These are phyloP conservation scores for Rhyacophila evoluta DNA, from an alignment of 2,888 invertebrate genomes.

Conservation along the genomic window DNA sequence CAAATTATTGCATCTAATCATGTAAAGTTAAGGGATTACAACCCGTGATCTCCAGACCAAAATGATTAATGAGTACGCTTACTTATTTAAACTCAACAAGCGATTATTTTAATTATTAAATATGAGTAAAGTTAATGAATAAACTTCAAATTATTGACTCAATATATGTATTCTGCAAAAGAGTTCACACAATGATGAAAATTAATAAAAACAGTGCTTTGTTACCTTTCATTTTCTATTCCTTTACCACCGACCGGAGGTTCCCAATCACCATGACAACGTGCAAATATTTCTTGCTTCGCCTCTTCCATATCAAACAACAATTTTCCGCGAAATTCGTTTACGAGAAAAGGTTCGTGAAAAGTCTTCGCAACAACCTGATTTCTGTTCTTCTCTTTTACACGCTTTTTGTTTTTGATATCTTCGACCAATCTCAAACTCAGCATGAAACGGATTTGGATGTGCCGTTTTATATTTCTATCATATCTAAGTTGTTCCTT, in stretches of 20 bases:
- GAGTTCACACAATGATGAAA: no score
- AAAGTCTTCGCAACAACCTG: not conserved
- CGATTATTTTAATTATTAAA: no score
- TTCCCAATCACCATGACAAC: constrained; percentile 64
- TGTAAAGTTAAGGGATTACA: no score
- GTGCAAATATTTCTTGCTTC: constrained; percentile 65
- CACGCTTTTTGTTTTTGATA: constrained; percentile 59
- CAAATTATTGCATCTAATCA: no score
- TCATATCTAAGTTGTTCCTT: constrained; percentile 70
- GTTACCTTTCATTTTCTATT: not conserved
- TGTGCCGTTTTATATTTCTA: constrained; percentile 73
- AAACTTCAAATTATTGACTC: no score
- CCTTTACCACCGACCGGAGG: not conserved
- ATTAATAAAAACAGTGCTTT: no score
- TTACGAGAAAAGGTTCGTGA: constrained; percentile 37
- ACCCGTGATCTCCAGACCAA: no score
- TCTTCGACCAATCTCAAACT: constrained; percentile 74
- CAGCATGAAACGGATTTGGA: constrained; percentile 76
- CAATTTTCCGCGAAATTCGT: constrained; percentile 60
- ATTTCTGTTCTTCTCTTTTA: not conserved
- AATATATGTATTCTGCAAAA: no score
- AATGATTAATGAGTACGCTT: no score
- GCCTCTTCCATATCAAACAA: constrained; percentile 68
- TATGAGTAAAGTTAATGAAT: no score
- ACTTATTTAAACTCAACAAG: no score